Conservation (phyloP, 2,797 vertebrate species). For the Pempheris klunzingeri region DNA sequence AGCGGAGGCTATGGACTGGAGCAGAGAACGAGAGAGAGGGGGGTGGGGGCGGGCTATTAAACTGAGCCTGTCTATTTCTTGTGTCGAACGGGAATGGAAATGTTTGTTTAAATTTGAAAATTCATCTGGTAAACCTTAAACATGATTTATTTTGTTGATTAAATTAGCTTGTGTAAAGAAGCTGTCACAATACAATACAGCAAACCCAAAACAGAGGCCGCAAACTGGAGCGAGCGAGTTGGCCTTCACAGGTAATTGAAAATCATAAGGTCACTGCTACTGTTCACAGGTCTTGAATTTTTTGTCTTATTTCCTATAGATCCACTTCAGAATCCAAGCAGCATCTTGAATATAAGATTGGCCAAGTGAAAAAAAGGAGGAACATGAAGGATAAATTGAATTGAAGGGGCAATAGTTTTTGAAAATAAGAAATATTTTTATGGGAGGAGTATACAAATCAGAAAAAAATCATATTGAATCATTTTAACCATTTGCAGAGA, state of each 20-base stretch:
- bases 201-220: slow-evolving; percentile 48
- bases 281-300: slow-evolving; percentile 45
- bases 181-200: slow-evolving; percentile 54
- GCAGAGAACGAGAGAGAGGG: slow-evolving; percentile 8
- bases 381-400: slow-evolving; percentile 1
- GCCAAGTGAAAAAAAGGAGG: neutral
- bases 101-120: slow-evolving; percentile 71
- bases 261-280: slow-evolving; percentile 61
- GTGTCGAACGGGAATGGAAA: slow-evolving; percentile 49
- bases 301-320: slow-evolving; percentile 19
- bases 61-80: slow-evolving; percentile 51
- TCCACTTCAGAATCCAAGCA: slow-evolving; percentile 8
- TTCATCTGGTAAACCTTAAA: slow-evolving; percentile 61
- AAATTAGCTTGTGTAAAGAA: slow-evolving; percentile 55
- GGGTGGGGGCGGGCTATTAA: slow-evolving; percentile 36
- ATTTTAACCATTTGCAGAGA: slow-evolving; percentile 25
- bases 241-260: slow-evolving; percentile 64
- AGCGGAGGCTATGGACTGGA: slow-evolving; percentile 60
- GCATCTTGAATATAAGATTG: neutral
- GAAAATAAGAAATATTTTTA: slow-evolving; percentile 33
- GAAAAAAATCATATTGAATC: neutral
- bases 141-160: slow-evolving; percentile 65
- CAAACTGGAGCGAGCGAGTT: slow-evolving; percentile 19
- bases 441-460: slow-evolving; percentile 1
- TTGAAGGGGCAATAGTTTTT: slow-evolving; percentile 7